Evolutionary conservation across 2,888 invertebrate genomes (phyloP).

Genomic region (Leucozona laternaria): DNA sequence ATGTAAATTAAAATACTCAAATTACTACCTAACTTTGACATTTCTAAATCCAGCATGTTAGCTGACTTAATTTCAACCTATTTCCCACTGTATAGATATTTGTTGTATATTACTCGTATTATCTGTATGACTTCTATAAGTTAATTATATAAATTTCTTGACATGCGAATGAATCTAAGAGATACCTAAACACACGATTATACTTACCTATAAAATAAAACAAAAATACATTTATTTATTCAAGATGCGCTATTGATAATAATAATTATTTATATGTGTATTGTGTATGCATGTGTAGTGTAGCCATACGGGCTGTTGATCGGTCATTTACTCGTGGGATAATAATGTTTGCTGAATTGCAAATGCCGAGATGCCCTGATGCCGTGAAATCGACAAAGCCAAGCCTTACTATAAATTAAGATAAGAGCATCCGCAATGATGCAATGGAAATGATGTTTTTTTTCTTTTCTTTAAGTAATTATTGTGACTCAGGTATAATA

Average conservation of each 20-base stretch:
- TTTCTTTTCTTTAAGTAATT: neutral
- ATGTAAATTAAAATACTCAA: no score
- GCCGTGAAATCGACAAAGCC: neutral
- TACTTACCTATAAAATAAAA: neutral
- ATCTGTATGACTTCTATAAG: slow-evolving; percentile 5
- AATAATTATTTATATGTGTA: neutral
- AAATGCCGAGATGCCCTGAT: slow-evolving; percentile 18
- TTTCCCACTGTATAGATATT: neutral
- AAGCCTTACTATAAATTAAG: slow-evolving; percentile 6
- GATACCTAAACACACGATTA: neutral
- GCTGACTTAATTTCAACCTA: neutral
- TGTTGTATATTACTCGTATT: neutral
- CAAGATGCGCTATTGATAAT: slow-evolving; percentile 14
- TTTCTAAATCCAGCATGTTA: no score
- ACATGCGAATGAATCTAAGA: slow-evolving; percentile 23
- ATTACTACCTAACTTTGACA: no score
- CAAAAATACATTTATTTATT: slow-evolving; percentile 39
- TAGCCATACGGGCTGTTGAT: slow-evolving; percentile 4
- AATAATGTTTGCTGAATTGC: slow-evolving; percentile 23
- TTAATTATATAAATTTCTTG: slow-evolving; percentile 25
- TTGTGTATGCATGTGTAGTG: neutral
- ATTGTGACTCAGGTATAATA: slow-evolving; percentile 24
- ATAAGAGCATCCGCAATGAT: slow-evolving; percentile 40
- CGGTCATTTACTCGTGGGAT: slow-evolving; percentile 21
- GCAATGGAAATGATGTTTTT: slow-evolving; percentile 13